Conservation (phyloP, 2,888 invertebrate genomes). For the Amphimallon solstitiale region DNA sequence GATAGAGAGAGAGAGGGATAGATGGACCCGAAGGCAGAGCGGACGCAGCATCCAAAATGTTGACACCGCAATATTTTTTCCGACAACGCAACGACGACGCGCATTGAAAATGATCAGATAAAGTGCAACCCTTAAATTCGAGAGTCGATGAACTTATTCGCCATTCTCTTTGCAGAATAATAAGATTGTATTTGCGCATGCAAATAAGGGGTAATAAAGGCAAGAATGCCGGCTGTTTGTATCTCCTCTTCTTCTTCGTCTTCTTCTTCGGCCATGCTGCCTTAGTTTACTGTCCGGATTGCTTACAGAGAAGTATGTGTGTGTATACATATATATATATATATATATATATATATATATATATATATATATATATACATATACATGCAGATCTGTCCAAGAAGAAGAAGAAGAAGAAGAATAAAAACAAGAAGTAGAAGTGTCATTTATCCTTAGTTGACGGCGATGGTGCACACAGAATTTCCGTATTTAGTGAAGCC, state of each 20-base stretch:
- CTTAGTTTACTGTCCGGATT: constrained; percentile 56
- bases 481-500: constrained; percentile 57
- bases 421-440: constrained; percentile 47
- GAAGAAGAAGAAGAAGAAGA: not conserved
- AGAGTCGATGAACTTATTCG: constrained; percentile 56
- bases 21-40: constrained; percentile 5
- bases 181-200: constrained; percentile 51
- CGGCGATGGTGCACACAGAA: constrained; percentile 49
- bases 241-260: not conserved
- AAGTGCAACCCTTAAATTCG: constrained; percentile 60
- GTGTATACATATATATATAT: constrained; percentile 51
- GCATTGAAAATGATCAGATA: constrained; percentile 51
- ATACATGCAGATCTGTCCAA: not conserved
- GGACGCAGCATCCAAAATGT: constrained; percentile 50
- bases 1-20: constrained; percentile 44
- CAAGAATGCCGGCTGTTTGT: constrained; percentile 44
- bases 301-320: constrained; percentile 55
- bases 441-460: constrained; percentile 56
- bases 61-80: constrained; percentile 59
- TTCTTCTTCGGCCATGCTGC: constrained; percentile 37
- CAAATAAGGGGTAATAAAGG: constrained; percentile 49
- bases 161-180: constrained; percentile 47
- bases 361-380: no score
- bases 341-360: not conserved
- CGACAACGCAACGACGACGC: constrained; percentile 30